Base-by-base conservation (phyloP, 2,888 invertebrate genomes). In the Conus canariensis region DNA sequence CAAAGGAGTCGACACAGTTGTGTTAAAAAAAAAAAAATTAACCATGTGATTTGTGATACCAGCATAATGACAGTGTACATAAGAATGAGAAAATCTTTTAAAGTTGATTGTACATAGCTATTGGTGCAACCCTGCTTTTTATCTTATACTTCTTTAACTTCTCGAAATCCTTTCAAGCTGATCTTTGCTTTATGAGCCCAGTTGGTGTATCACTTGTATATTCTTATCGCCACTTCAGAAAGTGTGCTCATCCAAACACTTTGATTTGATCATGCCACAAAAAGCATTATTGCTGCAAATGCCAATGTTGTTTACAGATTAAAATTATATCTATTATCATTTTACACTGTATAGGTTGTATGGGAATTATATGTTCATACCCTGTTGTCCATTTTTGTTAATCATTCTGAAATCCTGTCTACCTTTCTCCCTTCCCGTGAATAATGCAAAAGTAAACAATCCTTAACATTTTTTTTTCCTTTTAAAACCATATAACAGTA, bases 51-150 rank as follows among this genome's bases (percentile, higher is more conserved):
- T 83, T 83, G 82, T 83, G 82, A 83, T 83, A 83, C 14, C 14
- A 83, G 82, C 82, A 83, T 83, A 83, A 83, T 83, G 82, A 83
- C 82, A 83, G 22, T 83, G 82, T 83, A 83, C 22, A 83, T 83
- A 80, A 30, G 77, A 80, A 80, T 80, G 77, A 80, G 12, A 16
- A 70, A 77, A 19, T 83, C 56, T 83, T 83, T 58, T 58, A 22
- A 22, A 22, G 14, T 83, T 83, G 6, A 56, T 22, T 83, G 56
- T 83, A 83, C 25, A 83, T 83, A 19, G 25, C 25, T 83, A 83
- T 8, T 83, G 82, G 82, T 83, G 82, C 82, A 83, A 83, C 82
- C 82, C 82, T 58, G 82, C 82, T 83, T 83, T 83, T 83, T 83
- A 83, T 16, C 19, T 56, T 58, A 0, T 8, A 7, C 45, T 58